A percentile compares a stretch with the other conserved stretches of the same genome.
Conservation (phyloP, 2,113 vertebrate species). For the Sinocyclocheilus grahami region DNA sequence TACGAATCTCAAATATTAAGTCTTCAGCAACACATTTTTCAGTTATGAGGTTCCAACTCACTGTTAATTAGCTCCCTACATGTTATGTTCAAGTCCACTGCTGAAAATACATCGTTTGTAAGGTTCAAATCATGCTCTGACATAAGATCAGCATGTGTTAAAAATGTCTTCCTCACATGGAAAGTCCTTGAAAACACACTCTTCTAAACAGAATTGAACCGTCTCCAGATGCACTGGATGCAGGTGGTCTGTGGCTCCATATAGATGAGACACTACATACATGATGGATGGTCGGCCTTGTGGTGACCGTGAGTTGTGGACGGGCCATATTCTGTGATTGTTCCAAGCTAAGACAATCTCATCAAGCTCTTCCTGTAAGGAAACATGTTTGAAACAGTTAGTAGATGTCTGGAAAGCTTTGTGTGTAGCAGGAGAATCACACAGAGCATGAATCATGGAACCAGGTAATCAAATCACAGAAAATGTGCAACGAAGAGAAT, state of each 20-base stretch:
- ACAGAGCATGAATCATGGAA: not conserved
- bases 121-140: not conserved
- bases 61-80: not conserved
- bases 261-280: not conserved
- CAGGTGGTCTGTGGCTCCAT: not conserved
- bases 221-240: not conserved
- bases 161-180: slow-evolving; percentile 10
- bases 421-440: not conserved
- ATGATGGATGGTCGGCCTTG: not conserved
- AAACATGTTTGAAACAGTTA: not conserved
- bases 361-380: not conserved
- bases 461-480: not conserved
- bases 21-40: not conserved
- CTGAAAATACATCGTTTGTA: slow-evolving; percentile 1
- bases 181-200: not conserved
- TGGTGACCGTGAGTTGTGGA: not conserved
- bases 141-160: not conserved
- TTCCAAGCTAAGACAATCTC: not conserved
- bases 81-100: slow-evolving; percentile 3
- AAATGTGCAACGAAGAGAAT: not conserved
- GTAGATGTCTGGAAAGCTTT: not conserved
- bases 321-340: not conserved
- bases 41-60: not conserved
- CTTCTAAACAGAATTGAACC: not conserved
- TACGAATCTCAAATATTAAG: not conserved